phyloP scores from a whole-genome alignment of 2,113 vertebrate species.

The Platysteira castanea region DNA sequence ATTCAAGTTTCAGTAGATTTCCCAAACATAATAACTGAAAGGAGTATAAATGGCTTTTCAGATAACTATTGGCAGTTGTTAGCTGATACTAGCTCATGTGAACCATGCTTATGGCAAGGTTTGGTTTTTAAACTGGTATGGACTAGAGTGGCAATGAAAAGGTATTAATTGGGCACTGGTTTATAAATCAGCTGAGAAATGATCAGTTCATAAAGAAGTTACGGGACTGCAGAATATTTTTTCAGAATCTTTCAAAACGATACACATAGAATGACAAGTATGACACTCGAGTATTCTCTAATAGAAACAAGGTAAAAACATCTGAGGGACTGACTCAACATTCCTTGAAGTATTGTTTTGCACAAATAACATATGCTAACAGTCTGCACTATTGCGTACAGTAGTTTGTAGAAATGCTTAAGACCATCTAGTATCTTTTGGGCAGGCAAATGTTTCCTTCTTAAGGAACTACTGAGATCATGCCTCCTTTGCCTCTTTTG shows the following conservation, averaged over 20 bases:
- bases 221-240: background rate
- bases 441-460: background rate
- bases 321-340: background rate
- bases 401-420: background rate
- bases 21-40: background rate
- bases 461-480: background rate
- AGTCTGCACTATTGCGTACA: background rate
- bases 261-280: background rate
- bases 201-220: background rate
- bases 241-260: background rate
- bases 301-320: background rate
- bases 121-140: background rate
- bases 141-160: background rate
- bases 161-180: background rate
- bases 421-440: background rate
- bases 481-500: rapidly evolving
- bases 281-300: background rate
- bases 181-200: background rate
- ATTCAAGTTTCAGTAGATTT: background rate
- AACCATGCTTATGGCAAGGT: background rate
- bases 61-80: background rate
- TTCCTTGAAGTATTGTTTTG: background rate
- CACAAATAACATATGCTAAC: rapidly evolving
- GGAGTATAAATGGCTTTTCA: background rate
- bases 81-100: background rate